These are phyloP conservation scores for Pomatorhinus ruficollis DNA, from an alignment of 2,113 vertebrate species.

Conservation along the genomic window DNA sequence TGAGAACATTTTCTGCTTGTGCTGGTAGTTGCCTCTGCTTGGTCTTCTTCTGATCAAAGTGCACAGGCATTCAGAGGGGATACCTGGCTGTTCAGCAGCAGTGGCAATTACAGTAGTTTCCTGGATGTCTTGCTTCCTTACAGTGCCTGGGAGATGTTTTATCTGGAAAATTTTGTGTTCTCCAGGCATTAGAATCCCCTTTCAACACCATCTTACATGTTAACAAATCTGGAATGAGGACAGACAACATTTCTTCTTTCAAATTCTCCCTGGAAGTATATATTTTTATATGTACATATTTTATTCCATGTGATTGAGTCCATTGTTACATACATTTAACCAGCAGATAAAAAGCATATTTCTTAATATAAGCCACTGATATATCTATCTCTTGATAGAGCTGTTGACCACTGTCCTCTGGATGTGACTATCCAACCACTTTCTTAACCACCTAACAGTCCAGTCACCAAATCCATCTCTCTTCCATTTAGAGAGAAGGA, in stretches of 20 bases:
- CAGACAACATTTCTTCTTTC: background rate
- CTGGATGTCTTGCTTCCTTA: background rate
- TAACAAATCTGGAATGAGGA: background rate
- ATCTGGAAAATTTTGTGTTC: background rate
- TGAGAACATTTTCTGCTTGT: background rate
- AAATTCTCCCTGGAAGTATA: background rate
- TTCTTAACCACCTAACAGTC: background rate
- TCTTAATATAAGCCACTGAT: background rate
- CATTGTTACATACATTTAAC: background rate
- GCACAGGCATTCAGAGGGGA: background rate
- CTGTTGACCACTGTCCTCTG: background rate
- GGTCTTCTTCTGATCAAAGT: background rate
- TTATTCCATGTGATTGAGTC: background rate
- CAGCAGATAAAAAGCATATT: background rate
- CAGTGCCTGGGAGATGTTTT: background rate
- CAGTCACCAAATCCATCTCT: background rate
- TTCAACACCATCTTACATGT: background rate
- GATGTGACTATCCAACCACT: background rate
- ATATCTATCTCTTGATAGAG: background rate
- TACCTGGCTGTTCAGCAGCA: background rate
- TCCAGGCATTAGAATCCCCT: background rate
- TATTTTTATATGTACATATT: background rate
- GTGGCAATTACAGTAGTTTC: background rate
- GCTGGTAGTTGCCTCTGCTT: background rate
- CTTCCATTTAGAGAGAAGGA: background rate